phyloP scores from a whole-genome alignment of 2,888 invertebrate genomes.

The Terebella lapidaria region DNA sequence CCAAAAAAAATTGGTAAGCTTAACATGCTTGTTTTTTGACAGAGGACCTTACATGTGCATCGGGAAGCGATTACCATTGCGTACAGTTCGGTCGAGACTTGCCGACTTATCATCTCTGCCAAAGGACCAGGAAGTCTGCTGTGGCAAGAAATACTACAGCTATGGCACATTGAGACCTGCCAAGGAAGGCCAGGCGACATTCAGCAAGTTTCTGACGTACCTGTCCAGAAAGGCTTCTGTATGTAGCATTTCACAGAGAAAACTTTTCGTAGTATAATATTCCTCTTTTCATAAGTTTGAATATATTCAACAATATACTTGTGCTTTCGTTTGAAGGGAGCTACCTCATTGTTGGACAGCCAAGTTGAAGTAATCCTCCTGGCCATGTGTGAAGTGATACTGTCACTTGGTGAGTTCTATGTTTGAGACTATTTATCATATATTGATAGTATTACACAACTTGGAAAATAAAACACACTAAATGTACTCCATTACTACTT shows the following conservation, averaged over 20 bases:
- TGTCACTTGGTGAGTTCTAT: conserved; percentile 13
- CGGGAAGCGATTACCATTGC: conserved; percentile 2
- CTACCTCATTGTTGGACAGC: neutral
- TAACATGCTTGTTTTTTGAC: too few species aligned
- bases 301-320: too few species aligned
- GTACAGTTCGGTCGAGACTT: neutral
- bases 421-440: too few species aligned
- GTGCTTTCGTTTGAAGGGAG: too few species aligned
- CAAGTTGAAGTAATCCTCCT: conserved; percentile 6
- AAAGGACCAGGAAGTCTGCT: neutral
- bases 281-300: too few species aligned
- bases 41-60: conserved; percentile 12
- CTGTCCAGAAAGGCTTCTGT: conserved; percentile 7
- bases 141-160: conserved; percentile 1
- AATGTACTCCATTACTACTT: too few species aligned
- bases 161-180: conserved; percentile 13
- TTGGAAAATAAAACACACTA: too few species aligned
- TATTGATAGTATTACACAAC: too few species aligned
- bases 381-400: conserved; percentile 14
- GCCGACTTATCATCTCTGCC: neutral
- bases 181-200: conserved; percentile 9
- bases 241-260: too few species aligned
- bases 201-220: conserved; percentile 14
- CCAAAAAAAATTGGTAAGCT: too few species aligned
- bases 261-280: too few species aligned